A percentile compares a stretch with the other conserved stretches of the same genome.
Conservation (phyloP, 2,113 vertebrate genomes). For the Arenaria interpres region DNA sequence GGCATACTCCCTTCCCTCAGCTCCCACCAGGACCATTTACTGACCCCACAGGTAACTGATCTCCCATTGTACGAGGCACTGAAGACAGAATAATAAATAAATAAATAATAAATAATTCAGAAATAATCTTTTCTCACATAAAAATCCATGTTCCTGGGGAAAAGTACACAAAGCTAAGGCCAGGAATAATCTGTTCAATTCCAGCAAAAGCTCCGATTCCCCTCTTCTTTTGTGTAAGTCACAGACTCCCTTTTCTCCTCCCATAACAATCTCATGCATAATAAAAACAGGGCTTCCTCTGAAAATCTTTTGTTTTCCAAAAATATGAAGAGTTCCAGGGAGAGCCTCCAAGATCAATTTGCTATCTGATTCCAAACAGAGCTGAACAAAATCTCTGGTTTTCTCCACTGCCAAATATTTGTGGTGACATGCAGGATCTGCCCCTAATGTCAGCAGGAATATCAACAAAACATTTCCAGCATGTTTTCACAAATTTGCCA, state of each 20-base stretch:
- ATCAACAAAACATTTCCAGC: slow-evolving; percentile 74
- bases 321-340: slow-evolving; percentile 65
- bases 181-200: slow-evolving; percentile 60
- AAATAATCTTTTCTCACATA: slow-evolving; percentile 62
- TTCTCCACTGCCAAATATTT: slow-evolving; percentile 74
- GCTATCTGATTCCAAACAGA: slow-evolving; percentile 70
- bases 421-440: slow-evolving; percentile 75
- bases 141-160: slow-evolving; percentile 59
- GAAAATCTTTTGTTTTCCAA: slow-evolving; percentile 71
- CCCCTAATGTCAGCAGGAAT: slow-evolving; percentile 74
- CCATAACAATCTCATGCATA: slow-evolving; percentile 65
- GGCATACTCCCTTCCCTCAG: neutral
- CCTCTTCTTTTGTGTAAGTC: slow-evolving; percentile 43
- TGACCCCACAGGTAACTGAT: slow-evolving; percentile 50
- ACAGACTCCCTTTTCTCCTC: slow-evolving; percentile 59
- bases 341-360: slow-evolving; percentile 65
- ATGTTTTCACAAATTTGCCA: slow-evolving; percentile 74
- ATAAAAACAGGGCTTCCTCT: slow-evolving; percentile 68
- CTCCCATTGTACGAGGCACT: neutral
- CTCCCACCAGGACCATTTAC: neutral
- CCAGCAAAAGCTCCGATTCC: slow-evolving; percentile 50
- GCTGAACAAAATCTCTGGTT: slow-evolving; percentile 63
- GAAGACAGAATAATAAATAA: neutral
- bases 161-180: slow-evolving; percentile 52
- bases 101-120: slow-evolving; percentile 55